A percentile compares a stretch with the other conserved stretches of the same genome.
phyloP scores from a whole-genome alignment of 2,888 invertebrate genomes.

The Melieria crassipennis region DNA sequence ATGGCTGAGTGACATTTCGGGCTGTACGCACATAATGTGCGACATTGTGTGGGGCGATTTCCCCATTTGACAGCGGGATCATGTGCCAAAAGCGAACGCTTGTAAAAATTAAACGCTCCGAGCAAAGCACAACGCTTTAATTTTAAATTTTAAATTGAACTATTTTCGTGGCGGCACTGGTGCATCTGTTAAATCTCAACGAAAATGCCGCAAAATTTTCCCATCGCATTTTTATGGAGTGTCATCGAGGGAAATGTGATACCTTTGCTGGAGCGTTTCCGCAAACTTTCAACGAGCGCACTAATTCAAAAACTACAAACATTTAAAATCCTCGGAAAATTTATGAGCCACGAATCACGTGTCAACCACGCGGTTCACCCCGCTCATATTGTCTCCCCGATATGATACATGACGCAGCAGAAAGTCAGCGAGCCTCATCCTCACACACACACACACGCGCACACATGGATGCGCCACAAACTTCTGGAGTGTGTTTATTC shows the following conservation, averaged over 20 bases:
- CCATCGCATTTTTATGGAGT: background rate
- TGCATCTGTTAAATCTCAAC: too few relatives aligned
- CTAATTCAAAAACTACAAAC: constrained; percentile 56
- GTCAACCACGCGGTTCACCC: constrained; percentile 65
- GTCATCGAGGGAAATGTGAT: constrained; percentile 23
- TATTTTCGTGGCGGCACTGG: too few relatives aligned
- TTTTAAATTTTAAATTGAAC: too few relatives aligned
- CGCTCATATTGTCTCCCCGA: constrained; percentile 52
- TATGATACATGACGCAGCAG: constrained; percentile 57
- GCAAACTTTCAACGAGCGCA: constrained; percentile 28
- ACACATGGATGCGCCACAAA: constrained; percentile 6
- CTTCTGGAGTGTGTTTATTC: constrained; percentile 40
- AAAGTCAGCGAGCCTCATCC: constrained; percentile 41
- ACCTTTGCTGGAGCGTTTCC: constrained; percentile 19
- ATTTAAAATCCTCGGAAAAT: constrained; percentile 59
- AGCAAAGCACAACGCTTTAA: too few relatives aligned
- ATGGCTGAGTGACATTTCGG: constrained; percentile 53
- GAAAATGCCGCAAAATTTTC: background rate
- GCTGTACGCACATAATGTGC: constrained; percentile 38
- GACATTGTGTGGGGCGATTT: constrained; percentile 29
- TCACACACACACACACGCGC: constrained; percentile 12
- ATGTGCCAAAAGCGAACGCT: background rate
- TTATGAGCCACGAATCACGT: constrained; percentile 65
- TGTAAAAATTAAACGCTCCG: too few relatives aligned
- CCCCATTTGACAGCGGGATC: constrained; percentile 16